These are phyloP conservation scores for Galbula dea DNA, from an alignment of 2,113 vertebrate genomes.

Conservation along the genomic window DNA sequence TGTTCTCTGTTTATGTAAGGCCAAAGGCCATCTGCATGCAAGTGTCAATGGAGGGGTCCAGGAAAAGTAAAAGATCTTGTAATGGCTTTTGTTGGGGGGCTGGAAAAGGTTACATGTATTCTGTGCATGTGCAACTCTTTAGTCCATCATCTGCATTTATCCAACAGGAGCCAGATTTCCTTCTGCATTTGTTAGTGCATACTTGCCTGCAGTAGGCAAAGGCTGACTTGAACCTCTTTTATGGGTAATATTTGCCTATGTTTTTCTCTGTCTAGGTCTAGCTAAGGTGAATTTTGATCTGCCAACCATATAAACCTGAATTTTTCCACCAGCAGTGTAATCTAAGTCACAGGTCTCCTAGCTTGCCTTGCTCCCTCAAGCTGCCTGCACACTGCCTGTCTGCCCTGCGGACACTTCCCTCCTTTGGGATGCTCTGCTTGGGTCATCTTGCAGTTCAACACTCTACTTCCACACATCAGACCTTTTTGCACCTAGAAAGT, in stretches of 20 bases:
- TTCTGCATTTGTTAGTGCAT: not conserved
- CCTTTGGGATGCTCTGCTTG: not conserved
- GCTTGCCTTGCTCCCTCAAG: not conserved
- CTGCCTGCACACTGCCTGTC: fast-evolving
- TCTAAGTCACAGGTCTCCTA: not conserved
- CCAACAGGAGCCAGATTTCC: not conserved
- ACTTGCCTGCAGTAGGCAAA: not conserved
- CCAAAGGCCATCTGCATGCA: fast-evolving
- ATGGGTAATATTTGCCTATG: not conserved
- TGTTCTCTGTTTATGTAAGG: not conserved
- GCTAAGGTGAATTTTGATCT: not conserved
- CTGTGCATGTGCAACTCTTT: not conserved
- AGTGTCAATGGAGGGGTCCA: not conserved
- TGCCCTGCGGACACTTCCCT: not conserved
- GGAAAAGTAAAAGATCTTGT: not conserved
- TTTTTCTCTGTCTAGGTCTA: not conserved
- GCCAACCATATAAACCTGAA: not conserved
- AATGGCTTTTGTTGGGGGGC: not conserved
- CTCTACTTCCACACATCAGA: not conserved
- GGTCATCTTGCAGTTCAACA: not conserved
- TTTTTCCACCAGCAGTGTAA: not conserved
- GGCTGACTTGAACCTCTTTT: not conserved
- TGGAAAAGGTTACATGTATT: not conserved
- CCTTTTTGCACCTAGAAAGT: not conserved
- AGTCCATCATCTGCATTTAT: not conserved